These are phyloP conservation scores for Notamacropus eugenii DNA, from an alignment of 2,797 vertebrate genomes.

Conservation along the genomic window DNA sequence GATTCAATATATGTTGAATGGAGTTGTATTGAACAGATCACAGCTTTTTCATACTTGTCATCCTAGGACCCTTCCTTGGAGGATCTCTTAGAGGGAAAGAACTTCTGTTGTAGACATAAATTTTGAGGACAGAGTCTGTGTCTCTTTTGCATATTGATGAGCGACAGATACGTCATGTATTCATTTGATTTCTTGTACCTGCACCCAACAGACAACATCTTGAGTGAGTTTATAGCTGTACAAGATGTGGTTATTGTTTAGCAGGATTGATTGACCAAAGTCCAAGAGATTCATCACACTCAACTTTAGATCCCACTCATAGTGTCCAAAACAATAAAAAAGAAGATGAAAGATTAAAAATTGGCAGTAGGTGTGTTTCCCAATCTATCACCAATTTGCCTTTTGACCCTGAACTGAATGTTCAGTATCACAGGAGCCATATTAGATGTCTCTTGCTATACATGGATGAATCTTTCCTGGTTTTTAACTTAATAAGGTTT, in stretches of 20 bases:
- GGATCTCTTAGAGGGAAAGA: neutral
- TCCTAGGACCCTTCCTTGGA: neutral
- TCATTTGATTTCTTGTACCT: neutral
- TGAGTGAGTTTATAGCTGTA: neutral
- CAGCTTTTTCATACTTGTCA: neutral
- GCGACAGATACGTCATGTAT: neutral
- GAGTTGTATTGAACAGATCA: neutral
- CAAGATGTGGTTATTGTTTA: neutral
- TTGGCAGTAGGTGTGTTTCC: neutral
- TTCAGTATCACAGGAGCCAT: neutral
- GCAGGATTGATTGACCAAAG: neutral
- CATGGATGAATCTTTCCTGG: neutral
- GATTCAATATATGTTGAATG: neutral
- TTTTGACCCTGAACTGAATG: neutral
- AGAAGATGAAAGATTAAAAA: neutral
- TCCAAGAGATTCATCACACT: neutral
- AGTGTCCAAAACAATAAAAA: neutral
- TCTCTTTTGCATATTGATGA: neutral
- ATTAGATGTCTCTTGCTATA: neutral
- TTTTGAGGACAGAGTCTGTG: neutral
- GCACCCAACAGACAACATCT: neutral
- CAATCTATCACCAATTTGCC: neutral
- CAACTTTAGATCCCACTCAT: neutral
- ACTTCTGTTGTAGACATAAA: neutral
- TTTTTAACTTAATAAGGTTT: neutral